A percentile compares a stretch with the other conserved stretches of the same genome.
Conservation (phyloP, 2,797 vertebrate species). For the Acanthopagrus latus region DNA sequence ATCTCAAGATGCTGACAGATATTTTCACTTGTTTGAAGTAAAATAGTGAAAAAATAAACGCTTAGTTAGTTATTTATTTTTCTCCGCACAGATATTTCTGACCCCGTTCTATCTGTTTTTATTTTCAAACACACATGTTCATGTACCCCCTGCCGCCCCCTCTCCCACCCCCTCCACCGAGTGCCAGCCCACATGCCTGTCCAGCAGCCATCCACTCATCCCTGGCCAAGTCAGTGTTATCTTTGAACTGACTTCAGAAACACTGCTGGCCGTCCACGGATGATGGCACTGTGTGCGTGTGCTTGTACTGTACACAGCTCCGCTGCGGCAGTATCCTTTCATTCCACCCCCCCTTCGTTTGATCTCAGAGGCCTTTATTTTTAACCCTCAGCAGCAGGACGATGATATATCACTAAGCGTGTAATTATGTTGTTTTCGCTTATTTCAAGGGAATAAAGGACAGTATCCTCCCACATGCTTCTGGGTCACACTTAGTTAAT, state of each 20-base stretch:
- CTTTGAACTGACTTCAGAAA: constrained; percentile 84
- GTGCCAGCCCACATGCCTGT: constrained; percentile 66
- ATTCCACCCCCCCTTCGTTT: constrained; percentile 44
- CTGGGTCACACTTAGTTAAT: constrained; percentile 54
- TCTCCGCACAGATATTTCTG: neutral
- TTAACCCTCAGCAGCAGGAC: constrained; percentile 57
- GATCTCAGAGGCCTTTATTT: constrained; percentile 63
- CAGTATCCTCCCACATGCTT: constrained; percentile 55
- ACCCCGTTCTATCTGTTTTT: neutral
- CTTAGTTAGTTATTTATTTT: neutral
- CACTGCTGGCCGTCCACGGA: constrained; percentile 53
- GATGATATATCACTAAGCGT: constrained; percentile 55
- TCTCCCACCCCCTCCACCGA: neutral
- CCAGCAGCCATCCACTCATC: constrained; percentile 73
- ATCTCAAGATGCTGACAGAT: constrained; percentile 24
- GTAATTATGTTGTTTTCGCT: constrained; percentile 72
- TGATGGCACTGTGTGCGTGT: constrained; percentile 44
- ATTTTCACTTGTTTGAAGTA: constrained; percentile 2
- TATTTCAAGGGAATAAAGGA: constrained; percentile 63
- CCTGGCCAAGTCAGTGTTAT: constrained; percentile 77
- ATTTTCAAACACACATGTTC: neutral
- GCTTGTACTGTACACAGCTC: constrained; percentile 47
- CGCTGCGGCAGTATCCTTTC: constrained; percentile 48
- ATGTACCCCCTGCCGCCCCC: neutral
- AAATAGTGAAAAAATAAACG: neutral